phyloP scores from a whole-genome alignment of 2,888 invertebrate genomes.

The Drosophila macrospina region DNA sequence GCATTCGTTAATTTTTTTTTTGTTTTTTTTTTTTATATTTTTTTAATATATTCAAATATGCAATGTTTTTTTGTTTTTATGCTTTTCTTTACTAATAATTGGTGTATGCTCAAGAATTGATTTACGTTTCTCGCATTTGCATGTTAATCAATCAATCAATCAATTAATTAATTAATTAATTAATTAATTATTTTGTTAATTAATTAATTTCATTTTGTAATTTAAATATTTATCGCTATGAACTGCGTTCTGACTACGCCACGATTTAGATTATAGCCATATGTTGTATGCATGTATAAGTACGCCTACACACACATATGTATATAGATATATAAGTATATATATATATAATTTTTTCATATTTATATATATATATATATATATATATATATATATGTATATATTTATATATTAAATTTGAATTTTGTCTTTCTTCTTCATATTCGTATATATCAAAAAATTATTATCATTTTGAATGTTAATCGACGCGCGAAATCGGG shows the following conservation, averaged over 20 bases:
- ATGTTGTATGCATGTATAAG: slow-evolving; percentile 44
- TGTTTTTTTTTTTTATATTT: slow-evolving; percentile 19
- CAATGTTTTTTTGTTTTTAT: slow-evolving; percentile 30
- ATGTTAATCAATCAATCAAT: slow-evolving; percentile 17
- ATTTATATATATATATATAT: slow-evolving; percentile 30
- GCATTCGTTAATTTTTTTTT: slow-evolving; percentile 37
- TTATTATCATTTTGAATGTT: slow-evolving; percentile 78
- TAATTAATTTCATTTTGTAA: slow-evolving; percentile 21
- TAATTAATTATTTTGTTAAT: slow-evolving; percentile 15
- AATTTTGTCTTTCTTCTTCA: slow-evolving; percentile 37
- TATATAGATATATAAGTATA: slow-evolving; percentile 43
- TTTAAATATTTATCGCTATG: slow-evolving; percentile 62
- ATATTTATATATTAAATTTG: slow-evolving; percentile 44
- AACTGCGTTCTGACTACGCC: slow-evolving; percentile 71
- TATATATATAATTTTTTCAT: slow-evolving; percentile 49
- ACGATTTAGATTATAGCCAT: slow-evolving; percentile 53
- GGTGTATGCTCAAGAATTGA: slow-evolving; percentile 72
- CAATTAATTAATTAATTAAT: slow-evolving; percentile 4
- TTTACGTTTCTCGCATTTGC: slow-evolving; percentile 47
- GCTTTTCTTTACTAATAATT: slow-evolving; percentile 63
- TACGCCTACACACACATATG: slow-evolving; percentile 35
- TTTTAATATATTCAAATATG: slow-evolving; percentile 23
- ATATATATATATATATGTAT: slow-evolving; percentile 32
- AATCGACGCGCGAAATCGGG: slow-evolving; percentile 72
- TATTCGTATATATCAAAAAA: slow-evolving; percentile 71